Evolutionary conservation across 2,888 invertebrate genomes (phyloP), one percentile per base, ranked within the genome.

Genomic region (Caenorhabditis sp.): DNA sequence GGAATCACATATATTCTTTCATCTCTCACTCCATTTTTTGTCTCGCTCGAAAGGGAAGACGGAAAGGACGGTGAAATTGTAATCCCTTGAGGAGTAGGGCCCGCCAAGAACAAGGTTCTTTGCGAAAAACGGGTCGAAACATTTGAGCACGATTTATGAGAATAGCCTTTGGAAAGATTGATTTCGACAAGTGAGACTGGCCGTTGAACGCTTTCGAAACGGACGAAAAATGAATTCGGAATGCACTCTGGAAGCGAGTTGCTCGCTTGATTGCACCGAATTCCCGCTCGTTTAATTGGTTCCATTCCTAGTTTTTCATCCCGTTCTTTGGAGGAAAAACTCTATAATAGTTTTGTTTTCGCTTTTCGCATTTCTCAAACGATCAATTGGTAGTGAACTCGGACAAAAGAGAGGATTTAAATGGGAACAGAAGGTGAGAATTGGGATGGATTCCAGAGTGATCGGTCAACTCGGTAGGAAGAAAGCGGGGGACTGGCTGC

Each of bases 61-160:
- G n/a, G 27, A 35, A 27, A 62, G 30, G 48, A 58, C 55, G 73
- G 66, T 59, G 61, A 55, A 55, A 61, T 58, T 61, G 61, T 62
- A 55, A 66, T 61, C 68, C 62, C 71, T 24, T 39, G 65, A 62
- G 66, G 17, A 24, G 37, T 15, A n/a, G n/a, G n/a, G n/a, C n/a
- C n/a, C n/a, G n/a, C 52, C 39, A 20, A 53, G 72, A 61, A 59
- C 56, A 56, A 59, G 61, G 62, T 72, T 53, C 55, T 46, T 37
- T 43, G 39, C 50, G 58, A 63, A 46, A 46, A 58, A 59, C n/a
- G 22, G 66, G 52, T 39, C 56, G 15, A 63, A 66, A 48, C 48
- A 48, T 45, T 48, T 52, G 73, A 58, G 55, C 26, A 55, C 66
- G 58, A 73, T 48, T 68, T 59, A 72, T 62, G 58, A 63, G 55